phyloP scores from a whole-genome alignment of 1,140 invertebrate genomes.

The Hermatobates lingyangjiaoensis region DNA sequence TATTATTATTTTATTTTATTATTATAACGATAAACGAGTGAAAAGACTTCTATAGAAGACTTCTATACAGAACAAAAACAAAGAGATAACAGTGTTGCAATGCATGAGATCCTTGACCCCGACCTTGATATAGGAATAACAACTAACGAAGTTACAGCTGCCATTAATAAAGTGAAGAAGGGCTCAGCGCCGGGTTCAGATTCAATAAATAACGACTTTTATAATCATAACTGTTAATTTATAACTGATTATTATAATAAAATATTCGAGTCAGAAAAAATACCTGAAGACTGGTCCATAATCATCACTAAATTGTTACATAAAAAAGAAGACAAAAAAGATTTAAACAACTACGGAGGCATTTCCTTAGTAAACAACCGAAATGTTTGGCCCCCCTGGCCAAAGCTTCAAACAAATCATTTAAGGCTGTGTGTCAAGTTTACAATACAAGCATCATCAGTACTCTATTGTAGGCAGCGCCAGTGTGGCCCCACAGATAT shows the following conservation, averaged over 20 bases:
- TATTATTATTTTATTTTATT: too few species aligned
- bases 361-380: not conserved
- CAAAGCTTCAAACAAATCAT: too few species aligned
- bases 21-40: too few species aligned
- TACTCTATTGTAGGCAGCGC: too few species aligned
- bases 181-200: not conserved
- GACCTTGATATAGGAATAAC: not conserved
- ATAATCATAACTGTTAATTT: not conserved
- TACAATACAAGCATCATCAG: too few species aligned
- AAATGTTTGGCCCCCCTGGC: too few species aligned
- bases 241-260: not conserved
- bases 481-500: too few species aligned
- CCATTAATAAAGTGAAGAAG: slow-evolving; percentile 1
- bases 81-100: not conserved
- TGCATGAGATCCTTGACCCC: not conserved
- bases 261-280: not conserved
- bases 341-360: not conserved
- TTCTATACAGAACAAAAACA: too few species aligned
- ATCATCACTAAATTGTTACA: not conserved
- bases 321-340: not conserved
- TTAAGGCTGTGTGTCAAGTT: too few species aligned
- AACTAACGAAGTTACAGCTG: not conserved
- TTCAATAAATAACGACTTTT: slow-evolving; percentile 1
- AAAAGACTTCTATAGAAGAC: too few species aligned
- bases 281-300: not conserved